phyloP scores from a whole-genome alignment of 2,797 vertebrate genomes.

The Botia kubotai region DNA sequence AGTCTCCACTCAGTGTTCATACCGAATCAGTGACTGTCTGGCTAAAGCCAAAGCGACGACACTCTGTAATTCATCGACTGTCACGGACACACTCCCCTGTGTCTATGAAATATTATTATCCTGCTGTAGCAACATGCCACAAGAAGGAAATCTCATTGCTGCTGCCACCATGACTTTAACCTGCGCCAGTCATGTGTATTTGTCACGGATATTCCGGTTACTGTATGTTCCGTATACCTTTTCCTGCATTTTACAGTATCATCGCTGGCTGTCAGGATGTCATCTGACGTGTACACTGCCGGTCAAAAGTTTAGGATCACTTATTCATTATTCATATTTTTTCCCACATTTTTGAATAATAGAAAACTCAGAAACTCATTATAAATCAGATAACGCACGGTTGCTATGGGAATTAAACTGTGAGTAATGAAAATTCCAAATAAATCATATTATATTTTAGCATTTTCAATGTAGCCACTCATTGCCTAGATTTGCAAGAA shows the following conservation, averaged over 20 bases:
- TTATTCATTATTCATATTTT: too few species aligned
- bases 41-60: slow-evolving; percentile 23
- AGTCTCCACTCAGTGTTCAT: slow-evolving; percentile 44
- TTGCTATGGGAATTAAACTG: too few species aligned
- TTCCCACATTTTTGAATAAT: too few species aligned
- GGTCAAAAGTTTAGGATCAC: too few species aligned
- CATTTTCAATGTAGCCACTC: too few species aligned
- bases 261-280: slow-evolving; percentile 8
- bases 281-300: background rate
- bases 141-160: slow-evolving; percentile 43
- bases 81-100: slow-evolving; percentile 30
- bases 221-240: background rate
- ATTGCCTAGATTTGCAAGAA: too few species aligned
- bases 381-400: too few species aligned
- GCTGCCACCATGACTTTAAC: slow-evolving; percentile 2
- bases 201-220: slow-evolving; percentile 13
- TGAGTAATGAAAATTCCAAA: too few species aligned
- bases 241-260: background rate
- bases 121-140: slow-evolving; percentile 22
- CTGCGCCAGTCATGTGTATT: slow-evolving; percentile 15
- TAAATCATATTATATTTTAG: too few species aligned
- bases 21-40: slow-evolving; percentile 35
- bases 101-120: slow-evolving; percentile 46
- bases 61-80: slow-evolving; percentile 41
- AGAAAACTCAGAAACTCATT: too few species aligned